A percentile compares a stretch with the other conserved stretches of the same genome.
phyloP scores from a whole-genome alignment of 2,888 invertebrate species.

The Ariolimax columbianus region DNA sequence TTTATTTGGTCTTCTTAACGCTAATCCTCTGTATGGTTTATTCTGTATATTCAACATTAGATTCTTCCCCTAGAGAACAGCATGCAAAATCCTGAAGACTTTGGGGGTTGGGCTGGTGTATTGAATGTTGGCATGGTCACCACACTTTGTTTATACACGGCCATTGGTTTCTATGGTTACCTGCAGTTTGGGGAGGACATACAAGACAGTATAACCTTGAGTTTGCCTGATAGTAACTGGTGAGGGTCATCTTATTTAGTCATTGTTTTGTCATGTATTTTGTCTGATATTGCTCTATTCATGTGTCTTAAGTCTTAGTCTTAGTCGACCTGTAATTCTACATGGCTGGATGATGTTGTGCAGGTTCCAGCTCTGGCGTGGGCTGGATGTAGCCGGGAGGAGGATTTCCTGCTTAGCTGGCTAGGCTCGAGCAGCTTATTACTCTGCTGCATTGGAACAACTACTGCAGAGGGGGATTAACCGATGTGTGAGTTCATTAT shows the following conservation, averaged over 20 bases:
- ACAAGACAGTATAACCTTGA: slow-evolving; percentile 90
- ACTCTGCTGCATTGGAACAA: no score
- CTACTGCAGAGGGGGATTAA: no score
- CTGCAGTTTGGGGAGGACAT: slow-evolving; percentile 91
- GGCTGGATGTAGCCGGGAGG: no score
- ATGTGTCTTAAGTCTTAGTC: no score
- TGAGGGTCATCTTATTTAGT: neutral
- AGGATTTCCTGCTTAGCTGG: no score
- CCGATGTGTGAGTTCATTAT: no score
- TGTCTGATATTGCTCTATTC: no score
- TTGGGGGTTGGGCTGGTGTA: slow-evolving; percentile 88
- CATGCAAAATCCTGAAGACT: slow-evolving; percentile 91
- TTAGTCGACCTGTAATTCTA: no score
- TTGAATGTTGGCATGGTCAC: slow-evolving; percentile 92
- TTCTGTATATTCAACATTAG: slow-evolving; percentile 80
- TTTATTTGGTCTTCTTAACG: no score
- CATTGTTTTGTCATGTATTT: neutral
- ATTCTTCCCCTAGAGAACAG: slow-evolving; percentile 95
- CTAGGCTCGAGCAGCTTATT: no score
- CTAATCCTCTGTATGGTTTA: neutral
- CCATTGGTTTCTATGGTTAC: slow-evolving; percentile 94
- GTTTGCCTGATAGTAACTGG: slow-evolving; percentile 82
- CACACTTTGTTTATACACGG: slow-evolving; percentile 89
- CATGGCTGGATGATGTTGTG: no score
- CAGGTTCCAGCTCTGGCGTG: no score